Conservation (phyloP, 2,797 vertebrate species). For the Rhinatrema bivittatum region DNA sequence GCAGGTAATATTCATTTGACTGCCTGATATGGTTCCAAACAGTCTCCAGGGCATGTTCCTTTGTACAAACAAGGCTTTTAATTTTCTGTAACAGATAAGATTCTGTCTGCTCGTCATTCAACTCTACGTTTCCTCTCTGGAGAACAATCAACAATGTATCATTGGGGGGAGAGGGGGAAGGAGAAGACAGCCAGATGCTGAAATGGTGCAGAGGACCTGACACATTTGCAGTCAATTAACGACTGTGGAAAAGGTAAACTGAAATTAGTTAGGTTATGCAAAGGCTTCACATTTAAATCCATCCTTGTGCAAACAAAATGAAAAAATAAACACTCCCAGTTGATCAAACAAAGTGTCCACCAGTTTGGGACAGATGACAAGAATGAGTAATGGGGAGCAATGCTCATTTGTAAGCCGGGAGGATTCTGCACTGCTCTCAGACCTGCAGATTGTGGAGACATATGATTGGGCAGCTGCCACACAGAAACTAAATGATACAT, state of each 20-base stretch:
- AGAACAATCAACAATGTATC: neutral
- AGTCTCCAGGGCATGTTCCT: constrained; percentile 7
- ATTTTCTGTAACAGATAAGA: neutral
- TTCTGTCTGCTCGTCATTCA: too few species aligned
- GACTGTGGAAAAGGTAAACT: neutral
- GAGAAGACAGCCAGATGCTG: constrained; percentile 11
- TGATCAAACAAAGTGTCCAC: neutral
- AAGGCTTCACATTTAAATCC: neutral
- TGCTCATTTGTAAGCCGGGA: too few species aligned
- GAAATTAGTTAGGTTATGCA: neutral
- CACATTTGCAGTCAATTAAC: neutral
- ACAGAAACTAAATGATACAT: too few species aligned
- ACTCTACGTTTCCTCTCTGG: too few species aligned
- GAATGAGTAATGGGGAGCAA: too few species aligned
- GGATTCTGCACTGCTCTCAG: too few species aligned
- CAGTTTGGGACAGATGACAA: too few species aligned
- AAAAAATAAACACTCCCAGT: neutral
- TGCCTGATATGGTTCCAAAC: constrained; percentile 1
- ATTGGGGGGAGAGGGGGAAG: constrained; percentile 1
- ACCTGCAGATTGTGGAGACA: too few species aligned
- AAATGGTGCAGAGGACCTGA: neutral
- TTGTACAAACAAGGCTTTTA: constrained; percentile 18
- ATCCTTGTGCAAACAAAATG: neutral
- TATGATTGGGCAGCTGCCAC: too few species aligned
- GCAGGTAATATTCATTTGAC: constrained; percentile 1